A percentile compares a stretch with the other conserved stretches of the same genome.
Evolutionary conservation across 2,888 invertebrate species (phyloP).

Genomic region (Rhodophaea formosa): DNA sequence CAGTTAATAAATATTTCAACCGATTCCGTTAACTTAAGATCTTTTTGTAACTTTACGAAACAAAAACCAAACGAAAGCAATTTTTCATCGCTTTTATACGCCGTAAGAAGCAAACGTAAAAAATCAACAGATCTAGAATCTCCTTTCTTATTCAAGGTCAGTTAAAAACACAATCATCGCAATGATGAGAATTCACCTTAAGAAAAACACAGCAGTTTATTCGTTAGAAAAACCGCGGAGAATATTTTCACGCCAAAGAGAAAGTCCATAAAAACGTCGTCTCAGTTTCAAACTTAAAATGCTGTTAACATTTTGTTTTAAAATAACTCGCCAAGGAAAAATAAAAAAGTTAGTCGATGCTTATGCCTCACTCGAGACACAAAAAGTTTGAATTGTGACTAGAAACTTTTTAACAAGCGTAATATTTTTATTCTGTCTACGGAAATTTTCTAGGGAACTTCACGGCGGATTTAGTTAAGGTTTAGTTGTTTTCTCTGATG

Average conservation of each 20-base stretch:
- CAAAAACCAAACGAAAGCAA: no score
- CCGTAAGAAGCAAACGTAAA: no score
- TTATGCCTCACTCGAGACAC: slow-evolving; percentile 51
- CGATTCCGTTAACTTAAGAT: no score
- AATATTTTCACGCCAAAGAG: slow-evolving; percentile 24
- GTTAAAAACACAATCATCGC: background rate
- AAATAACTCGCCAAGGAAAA: slow-evolving; percentile 50
- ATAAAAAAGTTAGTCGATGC: slow-evolving; percentile 47
- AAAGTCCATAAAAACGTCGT: slow-evolving; percentile 37
- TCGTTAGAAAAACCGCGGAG: slow-evolving; percentile 10
- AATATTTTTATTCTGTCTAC: slow-evolving; percentile 39
- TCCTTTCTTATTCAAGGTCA: no score
- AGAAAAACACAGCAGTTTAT: slow-evolving; percentile 6
- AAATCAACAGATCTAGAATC: no score
- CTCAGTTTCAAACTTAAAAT: slow-evolving; percentile 46
- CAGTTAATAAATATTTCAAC: no score
- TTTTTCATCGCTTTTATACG: no score
- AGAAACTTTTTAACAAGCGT: slow-evolving; percentile 51
- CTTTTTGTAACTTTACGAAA: no score
- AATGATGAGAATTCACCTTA: background rate
- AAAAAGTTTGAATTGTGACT: slow-evolving; percentile 36
- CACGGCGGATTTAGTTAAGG: slow-evolving; percentile 20
- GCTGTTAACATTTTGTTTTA: slow-evolving; percentile 46
- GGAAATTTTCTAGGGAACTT: slow-evolving; percentile 23
- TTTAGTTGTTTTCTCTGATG: background rate